These are phyloP conservation scores for Eumaeus atala DNA, from an alignment of 1,140 invertebrate genomes.

Conservation along the genomic window DNA sequence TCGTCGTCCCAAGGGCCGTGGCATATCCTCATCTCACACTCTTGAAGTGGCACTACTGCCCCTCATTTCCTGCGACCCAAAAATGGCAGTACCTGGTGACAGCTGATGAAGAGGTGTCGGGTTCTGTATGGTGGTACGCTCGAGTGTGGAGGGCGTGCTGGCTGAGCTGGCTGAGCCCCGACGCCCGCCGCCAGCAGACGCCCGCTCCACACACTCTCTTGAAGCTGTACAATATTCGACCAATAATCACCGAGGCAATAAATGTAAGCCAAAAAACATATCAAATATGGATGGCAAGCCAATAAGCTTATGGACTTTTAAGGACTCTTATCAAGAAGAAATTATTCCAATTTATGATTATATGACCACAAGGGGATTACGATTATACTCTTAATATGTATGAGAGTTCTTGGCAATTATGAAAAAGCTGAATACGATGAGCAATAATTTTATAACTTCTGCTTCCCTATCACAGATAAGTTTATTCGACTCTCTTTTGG, in stretches of 20 bases:
- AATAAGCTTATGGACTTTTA: too few species aligned
- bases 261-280: too few species aligned
- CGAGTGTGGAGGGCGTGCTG: conserved; percentile 74
- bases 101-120: conserved; percentile 47
- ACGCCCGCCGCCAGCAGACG: conserved; percentile 70
- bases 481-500: not conserved
- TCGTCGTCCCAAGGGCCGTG: too few species aligned
- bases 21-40: too few species aligned
- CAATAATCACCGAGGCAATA: not conserved
- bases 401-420: too few species aligned
- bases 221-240: conserved; percentile 38
- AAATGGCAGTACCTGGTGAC: conserved; percentile 40
- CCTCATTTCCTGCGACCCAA: too few species aligned
- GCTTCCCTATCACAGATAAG: not conserved
- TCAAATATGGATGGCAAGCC: too few species aligned
- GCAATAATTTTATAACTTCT: not conserved
- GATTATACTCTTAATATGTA: too few species aligned
- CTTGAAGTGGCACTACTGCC: too few species aligned
- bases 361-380: too few species aligned
- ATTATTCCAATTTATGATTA: too few species aligned
- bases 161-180: conserved; percentile 72
- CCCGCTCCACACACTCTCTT: conserved; percentile 74
- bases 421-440: not conserved
- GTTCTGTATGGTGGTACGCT: conserved; percentile 69
- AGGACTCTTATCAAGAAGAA: too few species aligned